Percentiles rank a stretch among this genome's conserved stretches.
Conservation (phyloP, 2,797 vertebrate genomes). For the Urosaurus nigricauda region DNA sequence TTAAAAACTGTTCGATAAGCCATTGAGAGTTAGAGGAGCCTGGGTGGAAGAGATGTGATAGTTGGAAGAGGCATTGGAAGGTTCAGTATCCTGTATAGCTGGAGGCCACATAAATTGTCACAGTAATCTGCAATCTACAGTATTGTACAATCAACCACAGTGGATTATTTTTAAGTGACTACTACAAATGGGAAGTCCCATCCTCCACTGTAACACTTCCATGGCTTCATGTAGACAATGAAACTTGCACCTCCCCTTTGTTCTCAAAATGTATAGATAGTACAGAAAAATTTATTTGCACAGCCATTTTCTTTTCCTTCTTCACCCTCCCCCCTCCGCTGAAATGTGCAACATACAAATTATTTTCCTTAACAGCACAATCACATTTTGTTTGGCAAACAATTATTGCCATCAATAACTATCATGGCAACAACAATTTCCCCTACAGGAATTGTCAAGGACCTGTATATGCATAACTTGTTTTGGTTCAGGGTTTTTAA, state of each 20-base stretch:
- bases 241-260: constrained; percentile 50
- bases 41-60: background rate
- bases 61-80: background rate
- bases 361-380: constrained; percentile 60
- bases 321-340: constrained; percentile 41
- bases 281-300: constrained; percentile 65
- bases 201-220: constrained; percentile 59
- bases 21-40: background rate
- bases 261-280: constrained; percentile 58
- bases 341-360: constrained; percentile 65
- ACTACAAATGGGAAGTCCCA: constrained; percentile 49
- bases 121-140: background rate
- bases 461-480: constrained; percentile 48
- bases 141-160: too few relatives aligned
- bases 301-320: constrained; percentile 33
- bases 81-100: too few relatives aligned
- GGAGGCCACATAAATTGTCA: background rate
- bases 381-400: constrained; percentile 73
- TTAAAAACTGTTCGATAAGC: too few relatives aligned
- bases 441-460: constrained; percentile 70
- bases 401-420: constrained; percentile 68
- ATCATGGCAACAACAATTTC: constrained; percentile 72
- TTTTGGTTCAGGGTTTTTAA: constrained; percentile 49
- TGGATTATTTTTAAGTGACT: background rate
- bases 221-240: constrained; percentile 27